Evolutionary conservation across 2,113 vertebrate species (phyloP).

Genomic region (Albula glossodonta): DNA sequence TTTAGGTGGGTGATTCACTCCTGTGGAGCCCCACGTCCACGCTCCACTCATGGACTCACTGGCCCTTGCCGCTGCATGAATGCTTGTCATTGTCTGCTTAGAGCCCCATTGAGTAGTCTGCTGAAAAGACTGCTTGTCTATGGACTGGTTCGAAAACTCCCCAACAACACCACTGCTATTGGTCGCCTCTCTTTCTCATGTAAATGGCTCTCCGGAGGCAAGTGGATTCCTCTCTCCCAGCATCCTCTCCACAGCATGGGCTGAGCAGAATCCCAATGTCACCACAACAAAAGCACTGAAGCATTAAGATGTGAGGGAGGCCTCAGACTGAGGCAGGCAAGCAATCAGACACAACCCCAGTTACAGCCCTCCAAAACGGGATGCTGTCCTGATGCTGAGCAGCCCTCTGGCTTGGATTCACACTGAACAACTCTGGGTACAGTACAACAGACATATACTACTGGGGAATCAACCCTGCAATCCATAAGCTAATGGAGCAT

Average conservation of each 20-base stretch:
- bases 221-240: background rate
- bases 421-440: too few species aligned
- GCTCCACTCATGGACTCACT: background rate
- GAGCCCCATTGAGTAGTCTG: background rate
- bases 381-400: background rate
- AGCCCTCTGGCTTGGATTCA: background rate
- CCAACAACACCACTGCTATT: conserved; percentile 18
- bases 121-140: conserved; percentile 9
- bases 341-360: background rate
- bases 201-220: conserved; percentile 34
- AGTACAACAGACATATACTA: background rate
- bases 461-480: background rate
- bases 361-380: background rate
- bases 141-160: background rate
- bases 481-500: background rate
- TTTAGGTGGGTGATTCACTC: background rate
- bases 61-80: background rate
- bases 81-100: background rate
- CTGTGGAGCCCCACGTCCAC: background rate
- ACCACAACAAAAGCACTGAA: background rate
- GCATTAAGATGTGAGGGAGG: background rate
- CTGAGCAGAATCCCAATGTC: conserved; percentile 23
- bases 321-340: background rate
- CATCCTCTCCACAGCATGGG: background rate
- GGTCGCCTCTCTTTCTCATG: conserved; percentile 54